These are phyloP conservation scores for Sarcophaga variegata DNA, from an alignment of 2,888 invertebrate species.

Conservation along the genomic window DNA sequence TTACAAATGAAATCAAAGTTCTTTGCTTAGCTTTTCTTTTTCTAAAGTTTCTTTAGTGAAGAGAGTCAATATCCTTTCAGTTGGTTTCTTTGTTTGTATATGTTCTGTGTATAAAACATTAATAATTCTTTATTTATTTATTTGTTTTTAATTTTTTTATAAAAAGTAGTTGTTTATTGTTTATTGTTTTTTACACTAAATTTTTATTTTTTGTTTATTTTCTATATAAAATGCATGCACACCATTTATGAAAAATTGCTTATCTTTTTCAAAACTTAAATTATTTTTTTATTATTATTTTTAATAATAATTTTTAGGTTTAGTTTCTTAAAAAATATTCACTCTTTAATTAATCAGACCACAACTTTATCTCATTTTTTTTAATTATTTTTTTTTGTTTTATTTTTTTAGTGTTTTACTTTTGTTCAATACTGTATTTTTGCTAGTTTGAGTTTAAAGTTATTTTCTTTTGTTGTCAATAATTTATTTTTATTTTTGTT, in stretches of 20 bases:
- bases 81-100: conserved; percentile 46
- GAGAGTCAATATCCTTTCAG: conserved; percentile 43
- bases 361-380: conserved; percentile 57
- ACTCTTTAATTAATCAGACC: conserved; percentile 69
- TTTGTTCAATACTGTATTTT: conserved; percentile 64
- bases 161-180: conserved; percentile 51
- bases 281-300: conserved; percentile 15
- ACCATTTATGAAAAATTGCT: conserved; percentile 68
- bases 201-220: conserved; percentile 43
- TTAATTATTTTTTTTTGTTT: conserved; percentile 48
- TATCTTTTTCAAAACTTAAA: conserved; percentile 50
- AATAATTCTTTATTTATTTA: conserved; percentile 26
- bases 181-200: conserved; percentile 38
- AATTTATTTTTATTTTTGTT: conserved; percentile 1
- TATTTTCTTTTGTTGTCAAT: conserved; percentile 31
- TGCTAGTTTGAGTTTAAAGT: conserved; percentile 56
- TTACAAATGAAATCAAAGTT: neutral
- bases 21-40: neutral
- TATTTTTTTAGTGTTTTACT: conserved; percentile 44
- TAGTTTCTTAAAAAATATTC: conserved; percentile 68
- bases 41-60: neutral
- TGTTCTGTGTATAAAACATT: conserved; percentile 59
- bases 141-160: conserved; percentile 17
- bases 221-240: conserved; percentile 65
- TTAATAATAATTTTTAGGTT: conserved; percentile 38